phyloP scores from a whole-genome alignment of 2,797 vertebrate species.

The Craterocephalus amniculus region DNA sequence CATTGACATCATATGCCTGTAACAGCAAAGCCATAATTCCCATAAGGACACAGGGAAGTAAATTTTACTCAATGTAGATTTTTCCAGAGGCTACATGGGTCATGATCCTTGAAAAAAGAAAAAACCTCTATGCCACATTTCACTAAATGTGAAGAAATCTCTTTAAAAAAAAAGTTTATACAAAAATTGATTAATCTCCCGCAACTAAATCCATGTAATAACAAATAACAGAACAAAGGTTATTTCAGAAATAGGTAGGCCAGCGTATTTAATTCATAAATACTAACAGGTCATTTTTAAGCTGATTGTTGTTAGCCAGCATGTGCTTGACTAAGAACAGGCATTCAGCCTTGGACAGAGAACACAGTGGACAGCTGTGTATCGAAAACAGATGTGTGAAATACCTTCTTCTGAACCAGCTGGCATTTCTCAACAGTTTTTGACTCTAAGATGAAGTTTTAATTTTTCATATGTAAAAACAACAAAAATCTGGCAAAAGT shows the following conservation, averaged over 20 bases:
- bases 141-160: not conserved
- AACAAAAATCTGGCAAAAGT: constrained; percentile 6
- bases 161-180: not conserved
- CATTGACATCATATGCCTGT: not conserved
- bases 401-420: constrained; percentile 68
- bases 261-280: constrained; percentile 33
- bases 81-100: not conserved
- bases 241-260: constrained; percentile 5
- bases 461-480: constrained; percentile 46
- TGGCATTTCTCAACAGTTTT: constrained; percentile 63
- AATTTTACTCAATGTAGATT: not conserved
- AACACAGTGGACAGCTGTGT: constrained; percentile 72
- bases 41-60: not conserved
- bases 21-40: not conserved
- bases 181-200: not conserved
- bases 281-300: constrained; percentile 42
- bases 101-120: no score
- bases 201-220: not conserved
- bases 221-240: not conserved
- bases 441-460: constrained; percentile 36
- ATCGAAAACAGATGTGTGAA: constrained; percentile 78
- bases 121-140: not conserved
- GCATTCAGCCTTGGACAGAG: constrained; percentile 66
- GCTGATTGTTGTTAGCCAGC: constrained; percentile 40
- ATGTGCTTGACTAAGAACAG: constrained; percentile 50